These are phyloP conservation scores for Cheirogaleus major DNA, from an alignment of 2,797 vertebrate species.

Conservation along the genomic window DNA sequence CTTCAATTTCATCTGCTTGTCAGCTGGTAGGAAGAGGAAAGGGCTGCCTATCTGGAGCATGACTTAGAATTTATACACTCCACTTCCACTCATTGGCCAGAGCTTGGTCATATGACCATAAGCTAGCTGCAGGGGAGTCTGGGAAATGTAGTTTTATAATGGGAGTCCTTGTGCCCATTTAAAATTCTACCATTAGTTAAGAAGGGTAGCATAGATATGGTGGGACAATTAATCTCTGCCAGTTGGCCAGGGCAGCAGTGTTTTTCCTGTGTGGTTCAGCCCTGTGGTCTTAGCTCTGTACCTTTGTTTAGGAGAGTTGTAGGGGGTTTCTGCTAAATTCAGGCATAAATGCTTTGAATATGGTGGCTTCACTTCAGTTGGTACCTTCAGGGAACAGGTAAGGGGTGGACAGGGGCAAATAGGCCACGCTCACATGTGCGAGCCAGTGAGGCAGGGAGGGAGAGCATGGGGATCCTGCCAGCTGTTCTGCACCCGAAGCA, in stretches of 20 bases:
- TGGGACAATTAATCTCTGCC: background rate
- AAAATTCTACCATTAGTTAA: background rate
- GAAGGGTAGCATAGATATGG: background rate
- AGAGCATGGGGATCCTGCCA: background rate
- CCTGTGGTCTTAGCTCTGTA: background rate
- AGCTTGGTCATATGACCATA: background rate
- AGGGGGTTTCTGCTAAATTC: background rate
- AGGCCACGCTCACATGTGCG: background rate
- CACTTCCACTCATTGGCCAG: background rate
- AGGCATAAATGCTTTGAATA: background rate
- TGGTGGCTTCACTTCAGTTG: background rate
- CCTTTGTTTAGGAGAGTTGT: background rate
- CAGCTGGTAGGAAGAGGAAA: background rate
- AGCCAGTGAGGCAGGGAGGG: background rate
- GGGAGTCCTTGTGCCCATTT: background rate
- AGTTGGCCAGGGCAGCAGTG: background rate
- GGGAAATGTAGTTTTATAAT: slow-evolving; percentile 4
- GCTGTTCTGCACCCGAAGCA: background rate
- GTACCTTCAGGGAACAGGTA: background rate
- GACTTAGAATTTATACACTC: background rate
- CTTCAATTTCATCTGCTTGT: background rate
- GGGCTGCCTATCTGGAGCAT: background rate
- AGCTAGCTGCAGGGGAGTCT: background rate
- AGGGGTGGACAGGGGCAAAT: background rate
- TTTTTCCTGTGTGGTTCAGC: background rate